These are phyloP conservation scores for Yponomeuta cagnagella DNA, from an alignment of 2,888 invertebrate species.

Conservation along the genomic window DNA sequence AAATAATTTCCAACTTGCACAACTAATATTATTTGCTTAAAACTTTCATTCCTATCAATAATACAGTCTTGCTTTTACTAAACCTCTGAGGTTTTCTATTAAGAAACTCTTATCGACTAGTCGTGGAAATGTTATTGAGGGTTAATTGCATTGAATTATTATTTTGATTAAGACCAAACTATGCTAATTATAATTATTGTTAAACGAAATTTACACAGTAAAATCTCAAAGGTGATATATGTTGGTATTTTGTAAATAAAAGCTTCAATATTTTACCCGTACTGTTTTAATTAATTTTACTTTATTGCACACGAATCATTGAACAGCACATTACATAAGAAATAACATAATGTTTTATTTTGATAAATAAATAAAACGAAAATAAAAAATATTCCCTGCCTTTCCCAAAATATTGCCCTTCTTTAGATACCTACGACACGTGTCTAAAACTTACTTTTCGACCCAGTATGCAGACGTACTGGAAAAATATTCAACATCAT, in stretches of 20 bases:
- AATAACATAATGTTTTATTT: background rate
- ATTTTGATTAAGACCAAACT: background rate
- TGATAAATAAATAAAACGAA: too few species aligned
- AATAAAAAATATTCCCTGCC: too few species aligned
- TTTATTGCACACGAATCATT: too few species aligned
- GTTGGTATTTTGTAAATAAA: conserved; percentile 76
- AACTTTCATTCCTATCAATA: background rate
- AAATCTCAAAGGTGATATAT: conserved; percentile 74
- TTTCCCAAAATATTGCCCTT: too few species aligned
- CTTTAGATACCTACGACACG: too few species aligned
- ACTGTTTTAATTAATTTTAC: conserved; percentile 28
- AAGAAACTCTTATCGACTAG: conserved; percentile 18
- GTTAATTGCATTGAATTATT: background rate
- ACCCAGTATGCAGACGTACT: too few species aligned
- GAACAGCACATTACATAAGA: too few species aligned
- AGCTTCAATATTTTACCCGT: conserved; percentile 69
- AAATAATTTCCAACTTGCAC: background rate
- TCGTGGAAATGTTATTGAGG: conserved; percentile 60
- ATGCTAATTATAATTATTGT: conserved; percentile 59
- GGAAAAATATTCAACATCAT: too few species aligned
- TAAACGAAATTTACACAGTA: conserved; percentile 70
- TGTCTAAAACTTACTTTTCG: too few species aligned
- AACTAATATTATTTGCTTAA: background rate
- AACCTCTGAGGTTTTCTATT: background rate
- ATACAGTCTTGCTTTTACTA: too few species aligned